Percentiles rank a stretch among this genome's conserved stretches.
phyloP scores from a whole-genome alignment of 92 coral and sea anemone species.

The Bergia sp. region DNA sequence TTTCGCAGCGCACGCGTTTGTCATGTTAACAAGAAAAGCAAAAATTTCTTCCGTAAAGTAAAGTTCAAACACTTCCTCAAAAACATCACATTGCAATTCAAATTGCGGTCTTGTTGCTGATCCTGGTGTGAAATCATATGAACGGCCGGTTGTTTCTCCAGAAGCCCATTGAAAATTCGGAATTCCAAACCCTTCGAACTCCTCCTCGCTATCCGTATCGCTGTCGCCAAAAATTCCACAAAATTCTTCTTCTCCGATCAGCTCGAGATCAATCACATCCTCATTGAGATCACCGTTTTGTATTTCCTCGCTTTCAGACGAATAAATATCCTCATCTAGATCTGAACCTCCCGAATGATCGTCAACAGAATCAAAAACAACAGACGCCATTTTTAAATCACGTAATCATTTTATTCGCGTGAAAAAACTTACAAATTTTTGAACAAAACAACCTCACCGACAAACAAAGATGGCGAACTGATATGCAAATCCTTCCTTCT shows the following conservation, averaged over 20 bases:
- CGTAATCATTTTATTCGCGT: not conserved
- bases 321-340: not conserved
- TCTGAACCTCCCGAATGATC: conserved; percentile 1
- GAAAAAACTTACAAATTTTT: not conserved
- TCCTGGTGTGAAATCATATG: not conserved
- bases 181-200: no score
- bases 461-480: not conserved
- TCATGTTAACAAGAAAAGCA: conserved; percentile 9
- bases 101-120: not conserved
- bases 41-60: conserved; percentile 4
- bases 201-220: not conserved
- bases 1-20: not conserved
- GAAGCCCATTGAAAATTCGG: no score
- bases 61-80: not conserved
- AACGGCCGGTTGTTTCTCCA: no score
- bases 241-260: not conserved
- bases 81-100: not conserved
- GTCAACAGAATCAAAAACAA: not conserved
- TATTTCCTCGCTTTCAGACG: not conserved
- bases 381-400: conserved; percentile 18
- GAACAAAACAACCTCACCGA: not conserved
- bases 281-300: not conserved
- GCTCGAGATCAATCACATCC: not conserved
- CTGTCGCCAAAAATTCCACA: not conserved
- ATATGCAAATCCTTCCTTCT: not conserved